phyloP scores from a whole-genome alignment of 2,797 vertebrate genomes.

The Myotis pilosus region DNA sequence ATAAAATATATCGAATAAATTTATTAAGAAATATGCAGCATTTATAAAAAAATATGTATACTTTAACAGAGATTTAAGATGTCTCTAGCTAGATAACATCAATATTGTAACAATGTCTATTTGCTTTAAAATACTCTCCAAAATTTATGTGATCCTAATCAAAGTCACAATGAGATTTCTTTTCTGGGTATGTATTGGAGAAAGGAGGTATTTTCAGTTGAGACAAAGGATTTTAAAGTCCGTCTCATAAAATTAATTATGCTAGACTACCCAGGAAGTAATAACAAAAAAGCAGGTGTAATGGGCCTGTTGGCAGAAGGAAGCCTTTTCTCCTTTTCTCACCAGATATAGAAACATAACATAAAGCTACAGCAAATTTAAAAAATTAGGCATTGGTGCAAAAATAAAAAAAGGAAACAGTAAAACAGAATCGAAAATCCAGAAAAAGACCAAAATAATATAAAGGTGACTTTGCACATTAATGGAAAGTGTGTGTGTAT shows the following conservation, averaged over 20 bases:
- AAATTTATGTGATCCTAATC: background rate
- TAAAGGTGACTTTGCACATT: background rate
- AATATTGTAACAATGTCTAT: background rate
- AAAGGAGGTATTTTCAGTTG: background rate
- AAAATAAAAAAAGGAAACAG: background rate
- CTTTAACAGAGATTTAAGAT: background rate
- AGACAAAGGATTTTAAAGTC: background rate
- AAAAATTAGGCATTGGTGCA: background rate
- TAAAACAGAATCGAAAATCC: background rate
- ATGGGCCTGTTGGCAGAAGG: background rate
- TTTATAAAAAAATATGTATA: background rate
- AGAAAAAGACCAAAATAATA: background rate
- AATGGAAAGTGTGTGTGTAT: background rate
- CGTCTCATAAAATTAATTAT: background rate
- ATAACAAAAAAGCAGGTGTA: background rate
- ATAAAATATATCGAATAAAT: slow-evolving; percentile 9
- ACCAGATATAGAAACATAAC: background rate
- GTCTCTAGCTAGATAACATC: background rate
- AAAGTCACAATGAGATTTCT: background rate
- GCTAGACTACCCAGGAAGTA: background rate
- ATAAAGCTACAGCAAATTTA: background rate
- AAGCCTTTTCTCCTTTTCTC: background rate
- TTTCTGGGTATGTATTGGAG: background rate
- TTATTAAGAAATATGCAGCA: slow-evolving; percentile 8
- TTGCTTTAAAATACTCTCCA: background rate